Evolutionary conservation across 2,888 invertebrate species (phyloP), one percentile per base, ranked within the genome.

Genomic region (Cephus nigrinus): DNA sequence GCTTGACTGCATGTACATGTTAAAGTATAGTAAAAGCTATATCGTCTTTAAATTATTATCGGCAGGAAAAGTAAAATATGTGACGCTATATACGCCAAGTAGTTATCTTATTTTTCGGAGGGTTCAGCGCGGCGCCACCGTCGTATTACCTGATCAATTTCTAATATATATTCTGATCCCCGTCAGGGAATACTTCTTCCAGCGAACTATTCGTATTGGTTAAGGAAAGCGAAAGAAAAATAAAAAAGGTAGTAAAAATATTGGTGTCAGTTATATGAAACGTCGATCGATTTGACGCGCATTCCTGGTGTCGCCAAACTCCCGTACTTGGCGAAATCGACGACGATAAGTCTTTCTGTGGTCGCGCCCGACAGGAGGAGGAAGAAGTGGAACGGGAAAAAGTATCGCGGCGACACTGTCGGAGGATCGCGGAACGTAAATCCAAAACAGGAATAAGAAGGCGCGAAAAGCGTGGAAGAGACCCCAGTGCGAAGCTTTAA

Each of bases 401-500:
- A 55, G 55, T 55, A 55, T 55, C 55, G 55, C 55, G 9, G 23
- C 55, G 55, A 55, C 55, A 3, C 9, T 23, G 55, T 23, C 55
- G 55, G 9, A 23, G 55, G 55, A 55, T 55, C 55, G 55, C 23
- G 9, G 75, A 74, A 78, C 77, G 82, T 68, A 80, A 82, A 80
- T 80, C 80, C 80, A 74, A 55, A 74, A 81, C 79, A 77, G 77
- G 75, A 81, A 83, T 81, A 83, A 84, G 81, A 80, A 75, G 79
- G 74, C 79, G 78, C 76, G 55, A 55, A 55, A 23, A 55, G 55
- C 55, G 9, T 55, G 23, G 23, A 55, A 5, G 55, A 55, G 9
- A 9, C 2, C 23, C 5, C 23, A 55, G 55, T 23, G 23, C 55
- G 76, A 68, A 80, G 82, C 83, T 84, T 81, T 55, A 81, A 80